These are phyloP conservation scores for Polyommatus iphigenia DNA, from an alignment of 2,888 invertebrate genomes.

Conservation along the genomic window DNA sequence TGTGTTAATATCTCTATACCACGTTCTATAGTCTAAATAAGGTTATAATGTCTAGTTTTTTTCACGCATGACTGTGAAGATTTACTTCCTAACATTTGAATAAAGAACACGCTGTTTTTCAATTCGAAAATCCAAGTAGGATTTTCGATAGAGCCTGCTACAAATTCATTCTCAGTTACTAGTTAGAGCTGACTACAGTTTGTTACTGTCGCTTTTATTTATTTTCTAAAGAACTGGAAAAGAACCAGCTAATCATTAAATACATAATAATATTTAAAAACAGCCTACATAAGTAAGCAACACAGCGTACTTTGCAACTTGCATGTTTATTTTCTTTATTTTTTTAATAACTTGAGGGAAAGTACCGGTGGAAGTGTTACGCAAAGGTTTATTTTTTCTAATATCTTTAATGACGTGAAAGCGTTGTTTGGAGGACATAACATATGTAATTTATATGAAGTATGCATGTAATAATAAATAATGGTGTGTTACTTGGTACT, in stretches of 20 bases:
- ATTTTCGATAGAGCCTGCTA: no score
- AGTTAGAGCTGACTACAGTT: no score
- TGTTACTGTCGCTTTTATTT: no score
- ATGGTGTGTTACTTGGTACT: background rate
- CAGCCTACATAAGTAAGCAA: background rate
- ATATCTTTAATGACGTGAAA: conserved; percentile 9
- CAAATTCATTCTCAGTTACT: no score
- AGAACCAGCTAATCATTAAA: background rate
- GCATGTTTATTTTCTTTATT: conserved; percentile 15
- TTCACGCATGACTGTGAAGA: no score
- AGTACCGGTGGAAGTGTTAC: background rate
- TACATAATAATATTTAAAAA: background rate
- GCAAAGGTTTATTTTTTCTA: conserved; percentile 11
- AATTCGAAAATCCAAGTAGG: no score
- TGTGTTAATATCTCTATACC: no score
- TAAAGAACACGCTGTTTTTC: no score
- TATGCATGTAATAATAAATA: background rate
- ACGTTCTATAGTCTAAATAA: no score
- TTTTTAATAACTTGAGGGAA: background rate
- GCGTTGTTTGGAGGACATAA: background rate
- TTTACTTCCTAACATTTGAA: no score
- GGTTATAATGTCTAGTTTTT: no score
- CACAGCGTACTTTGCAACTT: background rate
- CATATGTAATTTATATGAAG: background rate
- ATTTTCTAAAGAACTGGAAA: no score